Evolutionary conservation across 2,113 vertebrate genomes (phyloP).

Genomic region (Puma concolor): DNA sequence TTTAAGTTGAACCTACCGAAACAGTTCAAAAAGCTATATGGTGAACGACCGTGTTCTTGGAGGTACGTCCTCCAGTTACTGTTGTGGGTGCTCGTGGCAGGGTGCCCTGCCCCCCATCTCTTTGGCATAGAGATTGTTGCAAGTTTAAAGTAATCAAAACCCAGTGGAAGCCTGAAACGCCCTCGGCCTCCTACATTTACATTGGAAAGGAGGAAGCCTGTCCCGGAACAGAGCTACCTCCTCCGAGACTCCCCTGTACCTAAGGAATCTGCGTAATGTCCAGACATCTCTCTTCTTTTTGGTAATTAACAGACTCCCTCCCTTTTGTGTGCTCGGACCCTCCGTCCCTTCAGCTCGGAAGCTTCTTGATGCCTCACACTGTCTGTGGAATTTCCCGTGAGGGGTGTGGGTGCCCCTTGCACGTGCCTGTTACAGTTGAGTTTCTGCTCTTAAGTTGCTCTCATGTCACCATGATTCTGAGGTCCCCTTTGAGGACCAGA

Average conservation of each 20-base stretch:
- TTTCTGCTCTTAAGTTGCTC: background rate
- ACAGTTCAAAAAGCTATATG: background rate
- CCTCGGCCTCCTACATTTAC: background rate
- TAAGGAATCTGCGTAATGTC: background rate
- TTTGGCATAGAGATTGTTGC: background rate
- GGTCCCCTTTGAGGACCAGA: background rate
- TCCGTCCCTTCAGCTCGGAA: background rate
- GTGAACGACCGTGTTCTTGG: too few relatives aligned
- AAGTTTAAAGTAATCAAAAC: background rate
- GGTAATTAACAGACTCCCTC: background rate
- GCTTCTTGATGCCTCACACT: background rate
- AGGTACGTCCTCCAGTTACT: background rate
- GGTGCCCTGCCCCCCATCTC: background rate
- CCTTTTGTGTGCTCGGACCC: background rate
- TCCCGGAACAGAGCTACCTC: background rate
- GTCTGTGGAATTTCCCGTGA: background rate
- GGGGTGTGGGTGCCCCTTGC: too few relatives aligned
- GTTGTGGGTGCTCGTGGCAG: background rate
- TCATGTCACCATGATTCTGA: background rate
- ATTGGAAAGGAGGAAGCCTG: background rate
- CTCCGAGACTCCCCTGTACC: background rate
- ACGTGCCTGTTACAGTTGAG: background rate
- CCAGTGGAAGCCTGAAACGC: background rate
- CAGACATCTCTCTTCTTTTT: background rate
- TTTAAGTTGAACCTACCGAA: background rate